Evolutionary conservation across 2,113 vertebrate genomes (phyloP), one percentile per base, ranked within the genome.

Genomic region (Elephas maximus): DNA sequence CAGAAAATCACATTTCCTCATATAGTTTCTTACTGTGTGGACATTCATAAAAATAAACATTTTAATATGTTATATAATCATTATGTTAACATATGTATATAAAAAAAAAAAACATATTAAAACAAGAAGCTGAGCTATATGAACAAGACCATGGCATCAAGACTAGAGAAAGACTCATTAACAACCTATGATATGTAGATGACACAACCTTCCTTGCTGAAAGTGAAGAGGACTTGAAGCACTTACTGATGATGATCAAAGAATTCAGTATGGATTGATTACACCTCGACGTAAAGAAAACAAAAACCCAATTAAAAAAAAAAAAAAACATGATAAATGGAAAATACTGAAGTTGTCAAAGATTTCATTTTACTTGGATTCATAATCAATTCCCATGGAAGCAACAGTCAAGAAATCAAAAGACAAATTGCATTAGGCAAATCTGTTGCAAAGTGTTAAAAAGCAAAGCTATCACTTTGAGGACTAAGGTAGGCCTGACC

Each of bases 41-140:
- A 20, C 24, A 95, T 45, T 83, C 92, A 94, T 65, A 67, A 91
- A 96, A 81, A 65, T 63, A 86, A 83, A 51, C 17, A 83, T 82
- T 63, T 96, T 83, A 86, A 80, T 86, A 63, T 80, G 1, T 41
- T 53, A 63, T 76, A 20, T 63, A 63, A 63, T 23, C 6, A 57
- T 63, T 63, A 63, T 23, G 5, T 74, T 74, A 41, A 65, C 14
- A 28, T 26, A 65, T 65, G 8, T 65, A 26, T 28, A 65, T 65
- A 65, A 28, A n/a, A n/a, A n/a, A n/a, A n/a, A n/a, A n/a, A n/a
- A 9, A 10, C 8, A 28, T 65, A 10, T 65, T 73, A 37, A 37
- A 73, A 21, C 8, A 23, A 74, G 6, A 41, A 74, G 7, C 71
- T 41, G n/a, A 41, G 4, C 71, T 41, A 74, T 20, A 37, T 74